Evolutionary conservation across 2,888 invertebrate species (phyloP), one percentile per base, ranked within the genome.

Genomic region (Heliothis peltigera): DNA sequence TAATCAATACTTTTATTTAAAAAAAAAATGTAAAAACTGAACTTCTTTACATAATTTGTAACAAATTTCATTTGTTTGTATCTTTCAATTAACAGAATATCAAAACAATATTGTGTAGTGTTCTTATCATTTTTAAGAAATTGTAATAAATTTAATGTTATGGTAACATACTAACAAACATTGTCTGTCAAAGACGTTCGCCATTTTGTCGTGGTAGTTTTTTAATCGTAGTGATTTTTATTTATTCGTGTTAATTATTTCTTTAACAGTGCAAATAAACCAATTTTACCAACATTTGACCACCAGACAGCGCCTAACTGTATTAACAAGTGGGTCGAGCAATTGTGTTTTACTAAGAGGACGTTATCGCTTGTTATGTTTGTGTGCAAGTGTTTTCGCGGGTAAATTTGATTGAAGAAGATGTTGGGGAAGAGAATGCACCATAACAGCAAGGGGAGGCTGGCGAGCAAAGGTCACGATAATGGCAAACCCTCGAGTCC

Each of bases 391-490:
- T 77, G 70, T 84, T 89, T 88, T 80, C 90, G 92, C 94, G 92
- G 90, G 92, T 83, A 87, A 89, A 88, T 94, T 92, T 79, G 84
- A 92, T 70, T 85, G 39, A 56, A 58, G 66, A 90, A 81, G 49
- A 95, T 95, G 95, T 84, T 95, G 86, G 95, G 95, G 15, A 95
- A 95, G 80, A 88, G 95, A 83, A 95, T 95, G 92, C 94, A 94
- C 77, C 95, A 95, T 76, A 95, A 94, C 68, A 95, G 88, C 75
- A 95, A 94, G 82, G 95, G 93, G 51, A 89, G 95, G 71, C 83
- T 95, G 70, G 92, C 91, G n/a, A 94, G 91, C 70, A 95, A 95
- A 83, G 90, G 94, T 4, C 93, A 95, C 76, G 95, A 95, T 73
- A 92, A 82, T 70, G 91, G 94, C 2, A 95, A 95, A 81, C 95